Evolutionary conservation across 2,113 vertebrate species (phyloP).

Genomic region (Gobio gobio): DNA sequence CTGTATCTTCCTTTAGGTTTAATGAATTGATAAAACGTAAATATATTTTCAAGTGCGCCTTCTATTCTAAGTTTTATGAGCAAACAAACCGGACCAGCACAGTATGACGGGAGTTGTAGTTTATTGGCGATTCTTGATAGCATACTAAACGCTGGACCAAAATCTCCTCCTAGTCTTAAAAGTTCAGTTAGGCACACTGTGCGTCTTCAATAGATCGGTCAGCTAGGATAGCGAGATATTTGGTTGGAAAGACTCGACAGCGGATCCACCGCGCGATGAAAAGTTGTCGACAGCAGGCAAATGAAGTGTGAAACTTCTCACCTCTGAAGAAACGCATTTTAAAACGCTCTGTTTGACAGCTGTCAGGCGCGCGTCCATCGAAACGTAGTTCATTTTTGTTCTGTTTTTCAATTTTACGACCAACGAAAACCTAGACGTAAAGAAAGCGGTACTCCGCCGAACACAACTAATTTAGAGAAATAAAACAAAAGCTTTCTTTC

Average conservation of each 20-base stretch:
- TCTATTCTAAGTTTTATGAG: conserved; percentile 27
- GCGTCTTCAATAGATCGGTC: not conserved
- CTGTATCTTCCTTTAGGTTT: not conserved
- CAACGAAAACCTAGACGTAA: not conserved
- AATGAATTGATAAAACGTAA: not conserved
- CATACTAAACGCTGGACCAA: not conserved
- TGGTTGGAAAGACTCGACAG: not conserved
- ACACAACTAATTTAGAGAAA: not conserved
- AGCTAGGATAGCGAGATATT: not conserved
- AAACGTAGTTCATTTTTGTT: not conserved
- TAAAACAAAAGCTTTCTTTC: not conserved
- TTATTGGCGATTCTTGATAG: not conserved
- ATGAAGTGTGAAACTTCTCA: not conserved
- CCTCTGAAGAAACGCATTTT: not conserved
- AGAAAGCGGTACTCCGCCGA: not conserved
- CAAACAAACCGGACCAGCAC: not conserved
- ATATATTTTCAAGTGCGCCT: not conserved
- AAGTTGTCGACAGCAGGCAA: conserved; percentile 8
- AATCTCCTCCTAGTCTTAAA: not conserved
- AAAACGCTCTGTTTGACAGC: not conserved
- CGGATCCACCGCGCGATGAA: not conserved
- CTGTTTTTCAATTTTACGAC: not conserved
- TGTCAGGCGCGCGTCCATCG: not conserved
- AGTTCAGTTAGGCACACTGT: not conserved
- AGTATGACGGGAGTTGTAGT: conserved; percentile 43